Evolutionary conservation across 2,113 vertebrate genomes (phyloP), one percentile per base, ranked within the genome.

Genomic region (Phaetusa simplex): DNA sequence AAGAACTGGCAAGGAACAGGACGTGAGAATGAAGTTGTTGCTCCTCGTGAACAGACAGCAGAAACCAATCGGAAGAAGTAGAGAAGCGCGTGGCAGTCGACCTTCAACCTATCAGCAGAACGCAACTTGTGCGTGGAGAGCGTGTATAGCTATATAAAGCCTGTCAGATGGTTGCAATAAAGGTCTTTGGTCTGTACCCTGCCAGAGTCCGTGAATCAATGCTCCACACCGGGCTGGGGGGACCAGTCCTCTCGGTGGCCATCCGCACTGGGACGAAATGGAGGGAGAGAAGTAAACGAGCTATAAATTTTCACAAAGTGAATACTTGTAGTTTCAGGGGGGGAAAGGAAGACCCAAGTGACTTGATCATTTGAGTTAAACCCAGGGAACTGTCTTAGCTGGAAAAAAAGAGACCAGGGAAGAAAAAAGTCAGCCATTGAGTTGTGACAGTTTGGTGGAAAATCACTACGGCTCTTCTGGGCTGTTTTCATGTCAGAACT

Each of bases 401-500:
- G 45, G 19, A 34, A 71, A 79, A 95, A 92, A 95, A 90, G 49
- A 88, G 90, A 81, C 8, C 7, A 9, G 11, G 36, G 29, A 83
- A 80, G n/a, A 49, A 90, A 91, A 47, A 80, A 78, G 47, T n/a
- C n/a, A 12, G 76, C 45, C 45, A 24, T 1, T 77, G 76, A 58
- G 71, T 86, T 55, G 53, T 73, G 53, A 56, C 42, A 47, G 50
- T 73, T 82, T 58, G 24, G 82, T 96, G 92, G 92, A 94, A 97
- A 95, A 97, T 88, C 67, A 88, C 71, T 69, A 70, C 5, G 2
- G 71, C 85, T 96, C 95, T 88, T 81, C 79, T 1, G 1, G 76
- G 66, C 87, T 95, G 90, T 93, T 95, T 93, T 83, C 64, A 40
- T 88, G 81, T 95, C 85, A 62, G 74, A 88, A 93, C 65, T 96